These are phyloP conservation scores for Eulemur mongoz DNA, from an alignment of 2,797 vertebrate species.

Conservation along the genomic window DNA sequence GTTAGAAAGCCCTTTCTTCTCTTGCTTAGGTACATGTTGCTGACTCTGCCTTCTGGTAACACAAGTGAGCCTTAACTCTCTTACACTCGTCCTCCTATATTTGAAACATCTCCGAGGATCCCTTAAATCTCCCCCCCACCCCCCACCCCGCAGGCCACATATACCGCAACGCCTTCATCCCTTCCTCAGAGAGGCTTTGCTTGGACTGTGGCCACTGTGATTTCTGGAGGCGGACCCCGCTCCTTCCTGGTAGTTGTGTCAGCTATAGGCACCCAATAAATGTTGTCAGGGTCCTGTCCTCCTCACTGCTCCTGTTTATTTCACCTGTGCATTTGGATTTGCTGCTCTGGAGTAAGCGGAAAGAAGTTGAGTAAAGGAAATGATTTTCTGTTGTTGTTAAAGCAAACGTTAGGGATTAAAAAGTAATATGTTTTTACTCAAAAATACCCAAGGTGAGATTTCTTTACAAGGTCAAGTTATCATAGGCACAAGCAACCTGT, in stretches of 20 bases:
- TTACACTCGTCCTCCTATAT: background rate
- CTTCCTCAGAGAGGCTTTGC: background rate
- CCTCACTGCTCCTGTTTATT: background rate
- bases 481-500: background rate
- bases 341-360: background rate
- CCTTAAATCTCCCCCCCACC: background rate
- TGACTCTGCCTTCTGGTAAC: background rate
- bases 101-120: background rate
- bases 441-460: background rate
- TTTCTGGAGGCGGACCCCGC: background rate
- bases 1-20: background rate
- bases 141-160: background rate
- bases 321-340: background rate
- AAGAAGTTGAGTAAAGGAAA: background rate
- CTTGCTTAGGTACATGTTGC: accelerated
- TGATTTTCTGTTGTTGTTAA: background rate
- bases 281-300: background rate
- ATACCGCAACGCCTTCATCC: background rate
- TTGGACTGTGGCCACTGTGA: background rate
- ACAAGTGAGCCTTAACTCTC: background rate
- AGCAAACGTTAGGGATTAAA: background rate
- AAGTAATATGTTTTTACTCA: background rate
- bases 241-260: background rate
- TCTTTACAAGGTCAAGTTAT: background rate
- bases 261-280: accelerated